Conservation (phyloP, 1,140 invertebrate species). For the Diachasmimorpha longicaudata region DNA sequence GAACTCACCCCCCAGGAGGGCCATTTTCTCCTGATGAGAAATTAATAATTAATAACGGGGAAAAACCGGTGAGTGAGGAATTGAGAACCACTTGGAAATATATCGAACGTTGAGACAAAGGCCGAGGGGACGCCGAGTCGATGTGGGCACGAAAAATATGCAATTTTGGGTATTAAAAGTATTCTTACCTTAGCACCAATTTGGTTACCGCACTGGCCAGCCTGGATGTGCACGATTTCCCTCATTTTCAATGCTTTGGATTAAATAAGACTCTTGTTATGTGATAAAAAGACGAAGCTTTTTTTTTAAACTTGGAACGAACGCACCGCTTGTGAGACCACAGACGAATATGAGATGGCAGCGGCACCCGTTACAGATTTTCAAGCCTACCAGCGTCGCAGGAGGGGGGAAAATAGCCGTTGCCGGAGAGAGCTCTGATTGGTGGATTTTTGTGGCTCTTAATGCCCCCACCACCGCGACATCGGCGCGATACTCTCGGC, state of each 20-base stretch:
- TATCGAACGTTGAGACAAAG: slow-evolving; percentile 8
- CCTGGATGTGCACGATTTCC: slow-evolving; percentile 89
- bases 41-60: background rate
- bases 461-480: background rate
- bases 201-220: slow-evolving; percentile 89
- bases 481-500: background rate
- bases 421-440: slow-evolving; percentile 34
- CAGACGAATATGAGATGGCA: slow-evolving; percentile 35
- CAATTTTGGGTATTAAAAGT: background rate
- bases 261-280: slow-evolving; percentile 7
- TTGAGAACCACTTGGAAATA: background rate
- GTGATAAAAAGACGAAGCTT: slow-evolving; percentile 17
- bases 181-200: slow-evolving; percentile 83
- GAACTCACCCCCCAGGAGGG: too few species aligned
- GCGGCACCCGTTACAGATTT: slow-evolving; percentile 59
- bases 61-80: background rate
- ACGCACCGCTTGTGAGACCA: slow-evolving; percentile 29
- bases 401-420: slow-evolving; percentile 29
- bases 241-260: slow-evolving; percentile 70
- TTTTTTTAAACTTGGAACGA: slow-evolving; percentile 5
- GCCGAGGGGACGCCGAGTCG: slow-evolving; percentile 3
- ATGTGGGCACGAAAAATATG: background rate
- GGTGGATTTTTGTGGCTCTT: slow-evolving; percentile 27
- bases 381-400: slow-evolving; percentile 42
- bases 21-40: background rate